Conservation (phyloP, 2,888 invertebrate genomes). For the Ceraclea dissimilis region DNA sequence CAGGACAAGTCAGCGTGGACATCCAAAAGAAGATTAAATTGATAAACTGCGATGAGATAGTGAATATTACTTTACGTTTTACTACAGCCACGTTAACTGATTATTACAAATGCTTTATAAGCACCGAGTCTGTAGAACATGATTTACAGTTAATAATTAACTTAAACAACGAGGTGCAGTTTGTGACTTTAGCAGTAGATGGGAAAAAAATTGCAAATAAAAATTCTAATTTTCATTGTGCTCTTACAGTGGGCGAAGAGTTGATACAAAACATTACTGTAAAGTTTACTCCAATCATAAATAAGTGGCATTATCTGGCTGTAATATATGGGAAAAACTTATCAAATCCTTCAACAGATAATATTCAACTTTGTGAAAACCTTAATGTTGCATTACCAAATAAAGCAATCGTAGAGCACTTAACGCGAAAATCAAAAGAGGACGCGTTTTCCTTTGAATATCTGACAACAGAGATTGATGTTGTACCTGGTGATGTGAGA, state of each 20-base stretch:
- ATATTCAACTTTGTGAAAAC: too few species aligned
- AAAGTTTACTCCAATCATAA: not conserved
- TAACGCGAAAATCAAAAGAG: too few species aligned
- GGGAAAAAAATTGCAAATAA: not conserved
- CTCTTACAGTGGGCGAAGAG: not conserved
- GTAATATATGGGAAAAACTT: not conserved
- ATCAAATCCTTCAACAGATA: not conserved
- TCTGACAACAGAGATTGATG: not conserved
- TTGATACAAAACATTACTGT: not conserved
- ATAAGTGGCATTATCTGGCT: conserved; percentile 4
- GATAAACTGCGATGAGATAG: too few species aligned
- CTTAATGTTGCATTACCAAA: too few species aligned
- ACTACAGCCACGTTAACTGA: not conserved
- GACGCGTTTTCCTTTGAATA: not conserved
- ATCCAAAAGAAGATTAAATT: too few species aligned
- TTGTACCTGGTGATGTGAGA: not conserved
- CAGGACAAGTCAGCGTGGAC: too few species aligned
- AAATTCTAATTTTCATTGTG: not conserved
- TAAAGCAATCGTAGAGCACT: too few species aligned
- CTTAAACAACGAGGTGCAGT: too few species aligned
- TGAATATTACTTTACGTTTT: too few species aligned
- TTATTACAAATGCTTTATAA: conserved; percentile 2
- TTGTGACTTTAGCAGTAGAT: not conserved
- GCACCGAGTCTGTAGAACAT: too few species aligned
- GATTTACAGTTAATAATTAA: too few species aligned